Conservation (phyloP, 2,797 vertebrate genomes). For the Pogonophryne albipinna region DNA sequence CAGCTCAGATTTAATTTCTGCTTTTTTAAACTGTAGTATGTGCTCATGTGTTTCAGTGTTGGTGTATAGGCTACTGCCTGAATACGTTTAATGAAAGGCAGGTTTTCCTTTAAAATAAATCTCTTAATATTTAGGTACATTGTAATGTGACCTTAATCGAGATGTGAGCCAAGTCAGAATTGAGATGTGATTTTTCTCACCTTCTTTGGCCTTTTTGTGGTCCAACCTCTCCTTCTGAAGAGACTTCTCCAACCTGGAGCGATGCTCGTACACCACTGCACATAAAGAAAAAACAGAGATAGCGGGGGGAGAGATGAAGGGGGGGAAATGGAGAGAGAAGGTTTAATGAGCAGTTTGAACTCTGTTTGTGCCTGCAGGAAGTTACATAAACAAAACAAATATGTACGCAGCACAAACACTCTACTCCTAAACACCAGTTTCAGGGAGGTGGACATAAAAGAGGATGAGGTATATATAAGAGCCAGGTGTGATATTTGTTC, state of each 20-base stretch:
- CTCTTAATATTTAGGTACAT: too few species aligned
- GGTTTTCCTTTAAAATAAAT: too few species aligned
- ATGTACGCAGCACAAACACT: background rate
- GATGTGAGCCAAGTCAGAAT: background rate
- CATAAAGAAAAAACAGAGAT: slow-evolving; percentile 2
- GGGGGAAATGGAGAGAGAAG: slow-evolving; percentile 7
- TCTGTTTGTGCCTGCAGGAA: slow-evolving; percentile 1
- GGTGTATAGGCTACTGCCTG: too few species aligned
- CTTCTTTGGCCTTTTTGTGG: slow-evolving; percentile 99
- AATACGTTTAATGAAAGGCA: too few species aligned
- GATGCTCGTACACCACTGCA: slow-evolving; percentile 97
- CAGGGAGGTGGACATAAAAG: background rate
- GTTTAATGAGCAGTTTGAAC: slow-evolving; percentile 15
- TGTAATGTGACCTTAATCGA: background rate
- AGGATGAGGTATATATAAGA: slow-evolving; percentile 11
- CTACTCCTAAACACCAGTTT: background rate
- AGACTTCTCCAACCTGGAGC: slow-evolving; percentile 97
- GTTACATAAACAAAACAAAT: slow-evolving; percentile 37
- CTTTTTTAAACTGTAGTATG: too few species aligned
- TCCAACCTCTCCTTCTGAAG: slow-evolving; percentile 97
- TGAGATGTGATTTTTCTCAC: slow-evolving; percentile 74
- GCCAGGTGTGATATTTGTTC: slow-evolving; percentile 36
- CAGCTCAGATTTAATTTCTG: too few species aligned
- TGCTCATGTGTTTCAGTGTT: too few species aligned
- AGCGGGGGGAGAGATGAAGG: background rate